A percentile compares a stretch with the other conserved stretches of the same genome.
These are phyloP conservation scores for Fabriciana adippe DNA, from an alignment of 2,888 invertebrate species.

Conservation along the genomic window DNA sequence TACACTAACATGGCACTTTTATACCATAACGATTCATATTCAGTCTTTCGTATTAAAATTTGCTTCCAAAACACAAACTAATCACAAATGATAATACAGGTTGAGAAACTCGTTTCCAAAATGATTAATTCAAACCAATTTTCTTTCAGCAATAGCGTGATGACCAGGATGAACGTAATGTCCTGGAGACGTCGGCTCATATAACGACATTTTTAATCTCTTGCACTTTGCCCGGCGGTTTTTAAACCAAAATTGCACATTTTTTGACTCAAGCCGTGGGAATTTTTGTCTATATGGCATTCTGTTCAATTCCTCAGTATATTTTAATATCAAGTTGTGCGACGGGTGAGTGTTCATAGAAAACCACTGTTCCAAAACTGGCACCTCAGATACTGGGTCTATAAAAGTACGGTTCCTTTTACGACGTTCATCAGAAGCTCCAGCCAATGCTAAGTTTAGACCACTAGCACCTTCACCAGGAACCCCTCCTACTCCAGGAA, in stretches of 20 bases:
- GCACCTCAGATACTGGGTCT: constrained; percentile 99
- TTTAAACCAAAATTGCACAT: constrained; percentile 99
- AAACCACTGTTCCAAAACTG: constrained; percentile 97
- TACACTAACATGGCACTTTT: constrained; percentile 79
- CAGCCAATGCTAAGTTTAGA: constrained; percentile 84
- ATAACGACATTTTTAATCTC: constrained; percentile 94
- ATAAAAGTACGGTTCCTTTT: constrained; percentile 99
- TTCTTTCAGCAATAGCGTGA: constrained; percentile 80
- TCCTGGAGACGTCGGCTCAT: constrained; percentile 87
- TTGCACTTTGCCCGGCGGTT: constrained; percentile 99
- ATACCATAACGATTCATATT: constrained; percentile 73
- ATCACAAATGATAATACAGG: constrained; percentile 27
- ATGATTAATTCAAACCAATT: constrained; percentile 61
- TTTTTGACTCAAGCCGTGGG: constrained; percentile 98
- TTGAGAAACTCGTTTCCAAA: constrained; percentile 9
- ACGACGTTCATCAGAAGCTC: constrained; percentile 91
- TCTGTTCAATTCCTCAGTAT: constrained; percentile 97
- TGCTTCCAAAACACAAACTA: constrained; percentile 45
- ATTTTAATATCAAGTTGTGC: constrained; percentile 98
- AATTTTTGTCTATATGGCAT: constrained; percentile 99
- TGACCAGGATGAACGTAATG: constrained; percentile 82
- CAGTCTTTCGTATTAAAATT: constrained; percentile 71
- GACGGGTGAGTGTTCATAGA: constrained; percentile 99
- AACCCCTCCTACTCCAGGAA: constrained; percentile 78
- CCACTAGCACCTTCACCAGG: constrained; percentile 83